phyloP scores from a whole-genome alignment of 2,888 invertebrate genomes.

The Yponomeuta evonymella region DNA sequence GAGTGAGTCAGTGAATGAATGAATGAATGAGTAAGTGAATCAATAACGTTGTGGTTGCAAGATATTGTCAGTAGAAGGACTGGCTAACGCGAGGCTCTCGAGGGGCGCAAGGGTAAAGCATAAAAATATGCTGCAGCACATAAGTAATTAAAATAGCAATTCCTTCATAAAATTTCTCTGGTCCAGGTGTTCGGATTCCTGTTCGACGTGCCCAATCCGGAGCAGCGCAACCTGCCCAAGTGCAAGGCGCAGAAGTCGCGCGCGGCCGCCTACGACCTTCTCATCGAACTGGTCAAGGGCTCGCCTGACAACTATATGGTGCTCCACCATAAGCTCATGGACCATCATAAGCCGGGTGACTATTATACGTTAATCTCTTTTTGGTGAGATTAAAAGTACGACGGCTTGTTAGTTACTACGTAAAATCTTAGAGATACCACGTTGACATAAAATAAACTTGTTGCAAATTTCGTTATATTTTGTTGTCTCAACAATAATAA shows the following conservation, averaged over 20 bases:
- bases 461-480: no score
- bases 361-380: no score
- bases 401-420: no score
- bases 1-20: no score
- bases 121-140: no score
- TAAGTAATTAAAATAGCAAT: neutral
- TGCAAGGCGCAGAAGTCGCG: constrained; percentile 94
- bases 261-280: constrained; percentile 92
- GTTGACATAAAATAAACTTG: no score
- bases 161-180: neutral
- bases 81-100: constrained; percentile 45
- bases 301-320: constrained; percentile 90
- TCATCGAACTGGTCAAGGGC: constrained; percentile 91
- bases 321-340: constrained; percentile 87
- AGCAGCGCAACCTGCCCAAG: constrained; percentile 90
- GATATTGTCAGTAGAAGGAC: no score
- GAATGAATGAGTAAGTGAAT: no score
- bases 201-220: constrained; percentile 92
- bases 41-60: no score
- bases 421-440: no score
- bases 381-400: no score
- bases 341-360: constrained; percentile 88
- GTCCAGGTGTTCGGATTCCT: constrained; percentile 87
- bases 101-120: constrained; percentile 71
- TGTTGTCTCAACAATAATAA: no score